phyloP scores from a whole-genome alignment of 1,140 invertebrate genomes.

The Phthorimaea operculella region DNA sequence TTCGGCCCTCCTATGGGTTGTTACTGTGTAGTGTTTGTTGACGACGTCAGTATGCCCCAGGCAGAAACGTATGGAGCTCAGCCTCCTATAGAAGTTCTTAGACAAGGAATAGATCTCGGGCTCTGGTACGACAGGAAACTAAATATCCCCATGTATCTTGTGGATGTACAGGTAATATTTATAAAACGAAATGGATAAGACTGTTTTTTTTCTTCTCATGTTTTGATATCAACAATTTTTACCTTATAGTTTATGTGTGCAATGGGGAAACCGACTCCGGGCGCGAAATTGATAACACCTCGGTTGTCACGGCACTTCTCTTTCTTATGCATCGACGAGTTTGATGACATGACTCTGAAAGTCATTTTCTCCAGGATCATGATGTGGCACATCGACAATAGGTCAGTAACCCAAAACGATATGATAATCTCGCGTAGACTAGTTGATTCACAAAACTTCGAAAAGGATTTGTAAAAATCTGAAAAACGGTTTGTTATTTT shows the following conservation, averaged over 20 bases:
- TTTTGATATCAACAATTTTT: not conserved
- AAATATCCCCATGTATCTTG: slow-evolving; percentile 82
- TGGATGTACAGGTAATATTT: slow-evolving; percentile 81
- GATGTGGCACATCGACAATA: slow-evolving; percentile 93
- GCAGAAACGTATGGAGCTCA: slow-evolving; percentile 90
- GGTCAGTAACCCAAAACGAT: slow-evolving; percentile 63
- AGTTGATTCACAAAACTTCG: too few species aligned
- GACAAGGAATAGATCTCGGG: slow-evolving; percentile 91
- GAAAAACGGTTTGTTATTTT: too few species aligned
- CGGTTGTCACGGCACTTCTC: slow-evolving; percentile 93
- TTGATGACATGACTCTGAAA: slow-evolving; percentile 84
- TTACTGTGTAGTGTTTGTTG: slow-evolving; percentile 90
- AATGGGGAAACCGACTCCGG: slow-evolving; percentile 87
- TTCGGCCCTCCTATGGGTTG: slow-evolving; percentile 93
- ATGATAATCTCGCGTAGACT: too few species aligned
- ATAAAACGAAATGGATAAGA: too few species aligned
- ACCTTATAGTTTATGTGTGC: slow-evolving; percentile 79
- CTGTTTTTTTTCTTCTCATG: too few species aligned
- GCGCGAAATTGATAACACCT: slow-evolving; percentile 86
- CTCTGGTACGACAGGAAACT: slow-evolving; percentile 96
- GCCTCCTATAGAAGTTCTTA: slow-evolving; percentile 89
- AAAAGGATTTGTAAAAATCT: too few species aligned
- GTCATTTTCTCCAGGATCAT: slow-evolving; percentile 93
- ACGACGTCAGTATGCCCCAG: slow-evolving; percentile 94
- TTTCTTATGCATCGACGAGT: slow-evolving; percentile 90